Conservation (phyloP, 53 echinoderm and acorn worm genomes). For the Echinometra lucunter region DNA sequence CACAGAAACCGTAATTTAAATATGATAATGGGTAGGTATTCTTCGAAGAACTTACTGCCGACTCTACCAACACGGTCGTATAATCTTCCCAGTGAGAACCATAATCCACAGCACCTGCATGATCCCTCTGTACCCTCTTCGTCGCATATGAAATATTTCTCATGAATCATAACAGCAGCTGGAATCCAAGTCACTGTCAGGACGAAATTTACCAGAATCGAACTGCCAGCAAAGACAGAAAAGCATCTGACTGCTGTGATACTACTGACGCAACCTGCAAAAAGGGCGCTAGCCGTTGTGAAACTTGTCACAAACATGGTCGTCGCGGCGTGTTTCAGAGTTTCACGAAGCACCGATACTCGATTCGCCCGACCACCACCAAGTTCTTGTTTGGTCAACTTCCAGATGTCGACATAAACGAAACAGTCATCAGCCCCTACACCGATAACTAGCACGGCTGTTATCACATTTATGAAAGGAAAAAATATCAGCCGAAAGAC, state of each 20-base stretch:
- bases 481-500: slow-evolving; percentile 78
- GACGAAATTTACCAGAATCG: slow-evolving; percentile 78
- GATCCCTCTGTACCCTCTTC: background rate
- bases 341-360: slow-evolving; percentile 52
- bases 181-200: slow-evolving; percentile 83
- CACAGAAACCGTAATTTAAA: slow-evolving; percentile 72
- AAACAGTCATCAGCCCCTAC: slow-evolving; percentile 92
- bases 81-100: slow-evolving; percentile 7
- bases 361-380: slow-evolving; percentile 28
- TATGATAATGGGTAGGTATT: slow-evolving; percentile 69
- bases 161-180: slow-evolving; percentile 74
- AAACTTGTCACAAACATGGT: slow-evolving; percentile 91
- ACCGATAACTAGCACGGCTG: slow-evolving; percentile 76
- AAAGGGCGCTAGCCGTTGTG: slow-evolving; percentile 80
- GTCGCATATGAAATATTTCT: slow-evolving; percentile 65
- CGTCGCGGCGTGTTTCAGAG: slow-evolving; percentile 75
- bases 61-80: background rate
- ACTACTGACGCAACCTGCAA: slow-evolving; percentile 62
- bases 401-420: slow-evolving; percentile 87
- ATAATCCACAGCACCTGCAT: slow-evolving; percentile 45
- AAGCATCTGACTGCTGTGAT: slow-evolving; percentile 83
- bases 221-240: slow-evolving; percentile 80
- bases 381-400: slow-evolving; percentile 53
- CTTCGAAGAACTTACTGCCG: slow-evolving; percentile 60
- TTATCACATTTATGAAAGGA: slow-evolving; percentile 75